Evolutionary conservation across 2,797 vertebrate genomes (phyloP).

Genomic region (Manis pentadactyla): DNA sequence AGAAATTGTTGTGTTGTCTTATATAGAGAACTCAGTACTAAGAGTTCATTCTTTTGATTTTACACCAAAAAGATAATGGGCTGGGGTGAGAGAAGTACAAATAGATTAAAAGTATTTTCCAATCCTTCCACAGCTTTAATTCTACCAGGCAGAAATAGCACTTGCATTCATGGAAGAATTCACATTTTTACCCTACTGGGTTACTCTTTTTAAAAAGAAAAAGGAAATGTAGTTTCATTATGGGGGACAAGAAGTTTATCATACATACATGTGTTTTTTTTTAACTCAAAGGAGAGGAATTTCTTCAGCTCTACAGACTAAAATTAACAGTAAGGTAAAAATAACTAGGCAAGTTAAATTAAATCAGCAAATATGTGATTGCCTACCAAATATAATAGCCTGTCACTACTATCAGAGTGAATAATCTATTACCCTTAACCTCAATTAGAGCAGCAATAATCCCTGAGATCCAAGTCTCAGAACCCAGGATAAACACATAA

Average conservation of each 20-base stretch:
- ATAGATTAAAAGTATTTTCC: neutral
- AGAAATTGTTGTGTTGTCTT: slow-evolving; percentile 7
- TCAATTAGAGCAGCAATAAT: slow-evolving; percentile 48
- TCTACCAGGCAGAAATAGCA: slow-evolving; percentile 39
- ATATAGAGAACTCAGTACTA: neutral
- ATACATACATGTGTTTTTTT: neutral
- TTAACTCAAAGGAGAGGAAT: slow-evolving; percentile 8
- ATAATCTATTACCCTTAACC: neutral
- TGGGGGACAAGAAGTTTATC: neutral
- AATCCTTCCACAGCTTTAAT: slow-evolving; percentile 55
- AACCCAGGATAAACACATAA: slow-evolving; percentile 31
- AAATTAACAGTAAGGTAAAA: slow-evolving; percentile 40
- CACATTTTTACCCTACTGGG: neutral
- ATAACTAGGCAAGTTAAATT: slow-evolving; percentile 31
- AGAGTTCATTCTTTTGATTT: slow-evolving; percentile 56
- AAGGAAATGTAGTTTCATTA: slow-evolving; percentile 35
- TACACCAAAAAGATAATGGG: slow-evolving; percentile 43
- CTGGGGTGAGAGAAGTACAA: neutral
- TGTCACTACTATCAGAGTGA: neutral
- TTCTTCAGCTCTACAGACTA: neutral
- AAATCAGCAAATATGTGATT: slow-evolving; percentile 51
- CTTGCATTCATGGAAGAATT: slow-evolving; percentile 39
- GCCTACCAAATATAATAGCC: slow-evolving; percentile 25
- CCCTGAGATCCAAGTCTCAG: neutral
- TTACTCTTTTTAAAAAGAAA: slow-evolving; percentile 19